Percentiles rank a stretch among this genome's conserved stretches.
Conservation (phyloP, 53 echinoderm and acorn worm genomes). For the Echinarachnius parma region DNA sequence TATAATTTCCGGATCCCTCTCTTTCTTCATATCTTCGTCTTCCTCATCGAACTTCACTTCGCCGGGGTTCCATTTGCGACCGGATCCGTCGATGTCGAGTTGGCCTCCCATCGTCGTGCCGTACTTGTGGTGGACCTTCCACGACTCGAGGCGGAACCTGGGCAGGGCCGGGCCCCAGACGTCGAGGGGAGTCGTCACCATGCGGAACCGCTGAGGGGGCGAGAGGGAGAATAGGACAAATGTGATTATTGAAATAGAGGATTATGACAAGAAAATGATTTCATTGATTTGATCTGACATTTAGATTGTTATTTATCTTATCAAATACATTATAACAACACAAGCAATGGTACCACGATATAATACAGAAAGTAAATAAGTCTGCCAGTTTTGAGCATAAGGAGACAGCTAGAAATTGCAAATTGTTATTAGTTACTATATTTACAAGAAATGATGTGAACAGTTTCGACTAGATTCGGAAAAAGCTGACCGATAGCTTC, state of each 20-base stretch:
- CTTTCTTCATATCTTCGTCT: constrained; percentile 17
- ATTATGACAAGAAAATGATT: not conserved
- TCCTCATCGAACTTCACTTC: constrained; percentile 5
- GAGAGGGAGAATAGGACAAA: too few species aligned
- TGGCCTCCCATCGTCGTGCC: constrained; percentile 68
- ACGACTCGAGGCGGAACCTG: constrained; percentile 63
- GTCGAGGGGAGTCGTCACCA: constrained; percentile 47
- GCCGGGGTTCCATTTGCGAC: constrained; percentile 31
- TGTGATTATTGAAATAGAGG: not conserved
- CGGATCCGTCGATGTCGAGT: constrained; percentile 46
- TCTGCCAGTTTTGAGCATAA: too few species aligned
- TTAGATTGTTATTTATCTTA: not conserved
- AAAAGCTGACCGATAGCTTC: too few species aligned
- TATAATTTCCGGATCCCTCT: too few species aligned
- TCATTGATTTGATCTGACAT: not conserved
- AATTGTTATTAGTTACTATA: too few species aligned
- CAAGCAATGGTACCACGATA: too few species aligned
- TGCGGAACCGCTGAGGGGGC: constrained; percentile 50
- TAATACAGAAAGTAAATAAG: too few species aligned
- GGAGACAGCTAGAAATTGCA: too few species aligned
- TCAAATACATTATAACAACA: not conserved
- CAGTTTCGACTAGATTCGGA: too few species aligned
- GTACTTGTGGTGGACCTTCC: constrained; percentile 46
- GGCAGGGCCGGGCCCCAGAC: constrained; percentile 64
- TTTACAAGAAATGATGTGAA: too few species aligned